Conservation (phyloP, 1,140 invertebrate genomes). For the Chlorops oryzae region DNA sequence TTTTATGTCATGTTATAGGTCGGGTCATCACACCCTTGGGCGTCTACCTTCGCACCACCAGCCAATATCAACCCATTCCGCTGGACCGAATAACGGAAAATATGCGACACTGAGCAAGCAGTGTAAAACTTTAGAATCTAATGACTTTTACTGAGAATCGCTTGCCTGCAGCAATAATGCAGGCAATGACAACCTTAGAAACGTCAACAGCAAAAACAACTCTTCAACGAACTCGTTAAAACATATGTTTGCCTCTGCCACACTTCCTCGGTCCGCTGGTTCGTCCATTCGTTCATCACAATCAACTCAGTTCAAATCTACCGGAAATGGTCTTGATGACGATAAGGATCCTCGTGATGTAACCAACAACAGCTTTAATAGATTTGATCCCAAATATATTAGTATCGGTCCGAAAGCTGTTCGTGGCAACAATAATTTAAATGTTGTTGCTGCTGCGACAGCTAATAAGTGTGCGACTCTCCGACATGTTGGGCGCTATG, state of each 20-base stretch:
- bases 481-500: slow-evolving; percentile 45
- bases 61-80: slow-evolving; percentile 39
- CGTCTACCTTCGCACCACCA: slow-evolving; percentile 49
- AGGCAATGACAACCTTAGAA: slow-evolving; percentile 32
- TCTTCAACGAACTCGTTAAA: slow-evolving; percentile 39
- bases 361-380: slow-evolving; percentile 51
- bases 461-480: slow-evolving; percentile 44
- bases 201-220: not conserved
- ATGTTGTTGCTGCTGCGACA: slow-evolving; percentile 31
- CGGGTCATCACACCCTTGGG: slow-evolving; percentile 51
- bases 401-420: slow-evolving; percentile 56
- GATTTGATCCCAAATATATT: slow-evolving; percentile 58
- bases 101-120: slow-evolving; percentile 88
- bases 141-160: slow-evolving; percentile 87
- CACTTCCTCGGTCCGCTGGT: slow-evolving; percentile 39
- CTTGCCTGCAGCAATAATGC: slow-evolving; percentile 54
- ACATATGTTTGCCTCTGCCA: slow-evolving; percentile 42
- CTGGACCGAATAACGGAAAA: slow-evolving; percentile 65
- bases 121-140: slow-evolving; percentile 89
- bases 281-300: slow-evolving; percentile 41
- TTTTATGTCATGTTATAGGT: slow-evolving; percentile 20
- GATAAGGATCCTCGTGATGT: slow-evolving; percentile 47
- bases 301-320: slow-evolving; percentile 37
- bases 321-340: slow-evolving; percentile 36
- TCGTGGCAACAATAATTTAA: slow-evolving; percentile 45